Conservation (phyloP, 2,113 vertebrate genomes). For the western clawed frog (Xenopus tropicalis) region UCB_Xtro_10.0 CM004448.2:101495001-101495500, state of each 20-base stretch:
- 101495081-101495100: constrained; percentile 91
- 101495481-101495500: too few species aligned
- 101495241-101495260: constrained; percentile 97
- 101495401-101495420: too few species aligned
- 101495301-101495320: not conserved
- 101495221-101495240: constrained; percentile 98
- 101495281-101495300: constrained; percentile 48
- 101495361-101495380: too few species aligned
- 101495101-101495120: constrained; percentile 98
- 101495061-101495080: not conserved
- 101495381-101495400: too few species aligned
- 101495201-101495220: constrained; percentile 98
- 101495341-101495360: too few species aligned
- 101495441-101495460: too few species aligned
- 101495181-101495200: constrained; percentile 98
- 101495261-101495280: constrained; percentile 97
- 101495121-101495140: constrained; percentile 90
- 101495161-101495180: constrained; percentile 95
- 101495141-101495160: constrained; percentile 98
- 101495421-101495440: too few species aligned
- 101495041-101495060: too few species aligned
- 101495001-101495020: too few species aligned
- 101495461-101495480: too few species aligned
- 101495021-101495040: too few species aligned
- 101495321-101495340: too few species aligned